Base-by-base conservation (phyloP, 2,888 invertebrate genomes). In the Cephus spinipes region DNA sequence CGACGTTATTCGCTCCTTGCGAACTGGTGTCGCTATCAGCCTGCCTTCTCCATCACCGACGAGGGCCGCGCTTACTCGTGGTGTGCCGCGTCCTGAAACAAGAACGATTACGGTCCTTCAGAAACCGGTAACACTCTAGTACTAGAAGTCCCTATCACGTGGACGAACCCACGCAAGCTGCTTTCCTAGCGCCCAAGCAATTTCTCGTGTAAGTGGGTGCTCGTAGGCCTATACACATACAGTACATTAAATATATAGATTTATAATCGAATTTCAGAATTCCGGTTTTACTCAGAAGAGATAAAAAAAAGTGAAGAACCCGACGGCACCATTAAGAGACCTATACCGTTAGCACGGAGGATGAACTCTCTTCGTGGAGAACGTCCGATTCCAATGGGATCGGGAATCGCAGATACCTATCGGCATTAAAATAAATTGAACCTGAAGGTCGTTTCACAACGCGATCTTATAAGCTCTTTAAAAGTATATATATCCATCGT, bases 1-100 rank as follows among this genome's bases (percentile, higher is more conserved):
- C 87, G 95, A 94, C 75, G 94, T 94, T 84, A 96, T 95, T 81
- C 95, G 94, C 89, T 94, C 94, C 83, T 93, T 93, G 83, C 93
- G 92, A 73, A 94, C 92, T 68, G 93, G 92, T 77, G 92, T 91
- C 74, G 92, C 88, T 82, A 92, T 90, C 84, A 92, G 87, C 85
- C 92, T 92, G 82, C 92, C 91, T 83, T 91, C 92, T 82, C 92
- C 92, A 91, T 93, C 92, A 83, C 92, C 92, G 82, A 89, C 92
- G 83, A 93, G 90, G 80, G 93, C 92, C 86, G 92, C 92, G 85
- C 90, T 90, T 79, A 91, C 90, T 82, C 92, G 91, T 80, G 91
- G 88, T 80, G 84, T 84, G 81, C 90, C 92, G 84, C 92, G 92
- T 86, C 93, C 93, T 93, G 92, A 6, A 93, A 93, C 83, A 89